phyloP scores from a whole-genome alignment of 2,888 invertebrate genomes.

The Acronicta aceris region DNA sequence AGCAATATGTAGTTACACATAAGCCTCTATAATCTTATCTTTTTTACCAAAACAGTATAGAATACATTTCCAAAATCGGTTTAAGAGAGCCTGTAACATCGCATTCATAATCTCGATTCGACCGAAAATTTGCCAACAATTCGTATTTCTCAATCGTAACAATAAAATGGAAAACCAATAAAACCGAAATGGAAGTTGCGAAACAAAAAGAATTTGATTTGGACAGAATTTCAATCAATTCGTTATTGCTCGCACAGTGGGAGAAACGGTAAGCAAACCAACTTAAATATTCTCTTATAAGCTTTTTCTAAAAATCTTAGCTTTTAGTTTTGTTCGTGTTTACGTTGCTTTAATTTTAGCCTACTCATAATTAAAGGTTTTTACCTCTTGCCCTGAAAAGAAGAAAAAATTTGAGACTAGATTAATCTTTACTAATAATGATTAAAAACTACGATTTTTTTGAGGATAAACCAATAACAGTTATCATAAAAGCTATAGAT shows the following conservation, averaged over 20 bases:
- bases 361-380: neutral
- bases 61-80: conserved; percentile 12
- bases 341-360: conserved; percentile 4
- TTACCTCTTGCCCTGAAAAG: too few species aligned
- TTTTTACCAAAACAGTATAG: conserved; percentile 21
- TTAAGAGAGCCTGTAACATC: conserved; percentile 13
- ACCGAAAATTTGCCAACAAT: conserved; percentile 54
- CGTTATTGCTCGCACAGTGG: conserved; percentile 59
- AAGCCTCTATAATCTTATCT: neutral
- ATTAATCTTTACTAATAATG: too few species aligned
- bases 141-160: conserved; percentile 72
- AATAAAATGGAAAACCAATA: conserved; percentile 72
- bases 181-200: conserved; percentile 77
- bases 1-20: neutral
- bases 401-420: too few species aligned
- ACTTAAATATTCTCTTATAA: conserved; percentile 39
- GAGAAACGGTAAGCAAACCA: conserved; percentile 64
- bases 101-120: conserved; percentile 29
- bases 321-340: conserved; percentile 3
- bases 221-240: conserved; percentile 70
- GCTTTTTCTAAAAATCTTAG: conserved; percentile 19
- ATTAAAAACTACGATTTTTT: too few species aligned
- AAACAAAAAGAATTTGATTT: conserved; percentile 79
- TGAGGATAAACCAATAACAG: too few species aligned
- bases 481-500: too few species aligned